Percentiles rank a stretch among this genome's conserved stretches.
Evolutionary conservation across 2,888 invertebrate genomes (phyloP).

Genomic region (Orthonychiurus folsomi): DNA sequence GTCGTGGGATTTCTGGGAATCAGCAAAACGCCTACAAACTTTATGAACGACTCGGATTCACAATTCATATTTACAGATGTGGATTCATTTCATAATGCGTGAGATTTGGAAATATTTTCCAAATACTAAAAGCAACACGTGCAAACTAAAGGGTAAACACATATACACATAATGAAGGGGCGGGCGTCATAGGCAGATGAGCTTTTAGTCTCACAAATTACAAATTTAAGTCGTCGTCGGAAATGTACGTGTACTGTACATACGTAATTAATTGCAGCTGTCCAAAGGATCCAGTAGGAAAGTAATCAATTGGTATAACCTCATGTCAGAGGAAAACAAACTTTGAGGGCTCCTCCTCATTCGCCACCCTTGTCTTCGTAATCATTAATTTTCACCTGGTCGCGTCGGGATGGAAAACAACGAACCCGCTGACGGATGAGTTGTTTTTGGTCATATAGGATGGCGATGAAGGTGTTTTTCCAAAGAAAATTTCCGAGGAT

Average conservation of each 20-base stretch:
- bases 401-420: not conserved
- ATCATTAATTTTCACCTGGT: conserved; percentile 24
- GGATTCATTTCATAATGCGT: not conserved
- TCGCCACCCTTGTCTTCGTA: conserved; percentile 6
- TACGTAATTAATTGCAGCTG: conserved; percentile 33
- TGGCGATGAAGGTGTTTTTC: not conserved
- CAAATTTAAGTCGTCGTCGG: too few relatives aligned
- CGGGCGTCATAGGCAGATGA: too few relatives aligned
- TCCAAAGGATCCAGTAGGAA: conserved; percentile 16
- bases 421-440: not conserved
- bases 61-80: too few relatives aligned
- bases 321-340: conserved; percentile 24
- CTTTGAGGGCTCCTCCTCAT: conserved; percentile 12
- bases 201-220: too few relatives aligned
- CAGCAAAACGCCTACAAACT: not conserved
- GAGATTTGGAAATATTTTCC: too few relatives aligned
- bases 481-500: too few relatives aligned
- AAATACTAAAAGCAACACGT: too few relatives aligned
- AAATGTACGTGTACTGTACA: too few relatives aligned
- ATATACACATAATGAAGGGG: too few relatives aligned
- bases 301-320: conserved; percentile 21
- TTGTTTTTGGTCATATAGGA: not conserved
- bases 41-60: too few relatives aligned
- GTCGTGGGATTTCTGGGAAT: not conserved
- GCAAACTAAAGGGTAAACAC: too few relatives aligned